These are phyloP conservation scores for Lasioglossum morio DNA, from an alignment of 2,888 invertebrate genomes.

Conservation along the genomic window DNA sequence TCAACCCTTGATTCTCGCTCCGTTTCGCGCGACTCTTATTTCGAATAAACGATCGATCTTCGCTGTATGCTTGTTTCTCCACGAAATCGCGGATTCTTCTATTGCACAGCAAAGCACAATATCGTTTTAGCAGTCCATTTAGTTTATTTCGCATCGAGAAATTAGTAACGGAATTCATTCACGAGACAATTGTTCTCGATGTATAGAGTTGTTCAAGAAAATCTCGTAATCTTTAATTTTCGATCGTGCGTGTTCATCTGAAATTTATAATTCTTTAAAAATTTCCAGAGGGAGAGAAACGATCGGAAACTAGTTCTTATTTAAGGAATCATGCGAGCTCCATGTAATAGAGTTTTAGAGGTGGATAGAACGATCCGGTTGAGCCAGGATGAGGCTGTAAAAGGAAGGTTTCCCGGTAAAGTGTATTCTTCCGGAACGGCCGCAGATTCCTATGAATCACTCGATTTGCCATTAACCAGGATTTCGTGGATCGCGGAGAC, in stretches of 20 bases:
- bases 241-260: too few species aligned
- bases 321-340: neutral
- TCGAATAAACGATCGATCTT: neutral
- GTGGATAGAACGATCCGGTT: neutral
- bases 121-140: neutral
- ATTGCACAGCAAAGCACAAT: neutral
- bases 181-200: neutral
- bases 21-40: neutral
- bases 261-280: too few species aligned
- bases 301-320: neutral
- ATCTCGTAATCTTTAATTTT: too few species aligned
- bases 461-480: slow-evolving; percentile 64
- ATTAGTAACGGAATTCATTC: neutral
- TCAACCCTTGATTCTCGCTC: slow-evolving; percentile 12
- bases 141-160: neutral
- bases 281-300: neutral
- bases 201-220: neutral
- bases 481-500: slow-evolving; percentile 59
- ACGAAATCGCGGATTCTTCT: neutral
- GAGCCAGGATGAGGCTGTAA: neutral
- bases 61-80: too few species aligned
- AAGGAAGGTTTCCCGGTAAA: neutral
- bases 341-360: neutral
- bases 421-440: slow-evolving; percentile 1
- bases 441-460: slow-evolving; percentile 57